These are phyloP conservation scores for Herpetotheres cachinnans DNA, from an alignment of 2,113 vertebrate genomes.

Conservation along the genomic window DNA sequence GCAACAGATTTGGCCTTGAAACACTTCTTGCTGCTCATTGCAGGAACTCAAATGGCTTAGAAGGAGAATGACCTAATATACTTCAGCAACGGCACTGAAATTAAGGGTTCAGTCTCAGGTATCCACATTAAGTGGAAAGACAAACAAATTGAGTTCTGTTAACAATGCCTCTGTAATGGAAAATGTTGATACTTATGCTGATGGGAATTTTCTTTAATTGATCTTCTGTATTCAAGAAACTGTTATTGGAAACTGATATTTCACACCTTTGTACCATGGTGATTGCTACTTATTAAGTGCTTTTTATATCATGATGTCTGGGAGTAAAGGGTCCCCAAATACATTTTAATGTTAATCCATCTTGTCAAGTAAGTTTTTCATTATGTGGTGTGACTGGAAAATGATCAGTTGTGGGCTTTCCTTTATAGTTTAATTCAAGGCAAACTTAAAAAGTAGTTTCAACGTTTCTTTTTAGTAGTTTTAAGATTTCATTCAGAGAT, in stretches of 20 bases:
- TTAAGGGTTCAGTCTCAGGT: neutral
- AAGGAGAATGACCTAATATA: neutral
- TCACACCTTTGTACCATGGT: neutral
- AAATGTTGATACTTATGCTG: neutral
- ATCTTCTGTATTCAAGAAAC: neutral
- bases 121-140: neutral
- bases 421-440: neutral
- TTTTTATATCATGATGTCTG: neutral
- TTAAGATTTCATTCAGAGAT: neutral
- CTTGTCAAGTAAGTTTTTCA: neutral
- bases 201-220: slow-evolving; percentile 11
- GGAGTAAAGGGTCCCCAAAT: neutral
- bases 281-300: neutral
- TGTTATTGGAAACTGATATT: slow-evolving; percentile 7
- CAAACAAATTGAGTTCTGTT: neutral
- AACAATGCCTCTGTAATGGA: neutral
- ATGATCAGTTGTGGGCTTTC: neutral
- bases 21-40: neutral
- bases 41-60: neutral
- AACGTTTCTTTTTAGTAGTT: neutral
- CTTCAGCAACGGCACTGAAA: neutral
- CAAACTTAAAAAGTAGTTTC: neutral
- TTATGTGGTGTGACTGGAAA: neutral
- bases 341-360: neutral
- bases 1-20: neutral